phyloP scores from a whole-genome alignment of 1,140 invertebrate genomes.

The Rhopalosiphum maidis region DNA sequence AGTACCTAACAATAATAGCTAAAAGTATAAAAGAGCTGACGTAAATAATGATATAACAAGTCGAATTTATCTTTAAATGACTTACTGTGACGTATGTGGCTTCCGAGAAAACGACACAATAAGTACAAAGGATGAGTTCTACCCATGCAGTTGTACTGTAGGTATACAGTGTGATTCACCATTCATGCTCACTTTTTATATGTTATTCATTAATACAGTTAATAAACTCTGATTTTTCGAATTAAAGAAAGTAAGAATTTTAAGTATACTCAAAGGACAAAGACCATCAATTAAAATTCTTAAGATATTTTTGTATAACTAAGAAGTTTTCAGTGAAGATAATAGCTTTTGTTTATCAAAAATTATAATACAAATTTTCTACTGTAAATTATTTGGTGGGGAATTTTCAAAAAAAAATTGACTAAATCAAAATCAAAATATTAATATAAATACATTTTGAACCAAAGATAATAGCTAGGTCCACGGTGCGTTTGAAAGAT shows the following conservation, averaged over 20 bases:
- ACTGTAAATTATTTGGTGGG: too few relatives aligned
- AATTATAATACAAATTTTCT: too few relatives aligned
- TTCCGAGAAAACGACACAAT: background rate
- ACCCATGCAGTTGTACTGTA: background rate
- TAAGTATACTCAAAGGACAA: background rate
- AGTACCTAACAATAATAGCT: background rate
- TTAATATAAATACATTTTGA: too few relatives aligned
- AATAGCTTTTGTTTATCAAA: too few relatives aligned
- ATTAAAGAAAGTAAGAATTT: background rate
- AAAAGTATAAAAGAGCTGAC: background rate
- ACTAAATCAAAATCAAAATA: too few relatives aligned
- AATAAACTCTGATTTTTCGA: background rate
- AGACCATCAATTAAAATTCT: background rate
- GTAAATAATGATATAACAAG: background rate
- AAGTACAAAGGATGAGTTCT: background rate
- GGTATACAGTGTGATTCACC: background rate
- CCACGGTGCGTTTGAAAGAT: too few relatives aligned
- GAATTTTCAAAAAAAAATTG: too few relatives aligned
- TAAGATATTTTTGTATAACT: background rate
- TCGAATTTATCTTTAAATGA: background rate
- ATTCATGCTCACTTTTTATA: background rate
- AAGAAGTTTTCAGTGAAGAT: background rate
- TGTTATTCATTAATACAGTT: too few relatives aligned
- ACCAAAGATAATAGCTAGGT: too few relatives aligned
- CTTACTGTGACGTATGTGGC: background rate